Evolutionary conservation across 2,797 vertebrate species (phyloP).

Genomic region (Microcaecilia unicolor): DNA sequence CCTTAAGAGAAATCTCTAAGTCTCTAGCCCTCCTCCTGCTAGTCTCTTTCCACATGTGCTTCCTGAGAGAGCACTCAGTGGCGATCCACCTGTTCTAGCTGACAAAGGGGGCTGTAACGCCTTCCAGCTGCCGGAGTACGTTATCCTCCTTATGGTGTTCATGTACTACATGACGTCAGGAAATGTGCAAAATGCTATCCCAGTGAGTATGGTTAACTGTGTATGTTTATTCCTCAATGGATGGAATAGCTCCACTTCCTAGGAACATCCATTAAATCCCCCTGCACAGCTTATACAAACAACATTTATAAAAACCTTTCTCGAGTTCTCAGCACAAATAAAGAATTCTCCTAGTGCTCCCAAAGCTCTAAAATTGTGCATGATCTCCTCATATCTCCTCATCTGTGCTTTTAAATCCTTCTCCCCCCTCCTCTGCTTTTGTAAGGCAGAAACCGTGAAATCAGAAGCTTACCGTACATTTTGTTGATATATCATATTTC

Average conservation of each 20-base stretch:
- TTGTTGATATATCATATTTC: too few relatives aligned
- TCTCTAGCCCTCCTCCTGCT: background rate
- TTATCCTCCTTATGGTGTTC: background rate
- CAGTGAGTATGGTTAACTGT: background rate
- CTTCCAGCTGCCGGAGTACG: slow-evolving; percentile 3
- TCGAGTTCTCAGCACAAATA: too few relatives aligned
- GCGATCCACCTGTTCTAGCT: slow-evolving; percentile 6
- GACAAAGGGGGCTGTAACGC: background rate
- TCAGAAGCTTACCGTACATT: too few relatives aligned
- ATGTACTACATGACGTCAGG: background rate
- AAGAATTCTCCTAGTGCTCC: too few relatives aligned
- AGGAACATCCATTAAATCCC: background rate
- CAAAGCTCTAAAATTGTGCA: too few relatives aligned
- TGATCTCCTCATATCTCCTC: too few relatives aligned
- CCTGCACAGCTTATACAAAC: too few relatives aligned
- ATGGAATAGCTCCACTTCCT: background rate
- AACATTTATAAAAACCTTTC: too few relatives aligned
- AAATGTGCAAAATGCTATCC: background rate
- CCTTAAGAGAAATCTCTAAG: too few relatives aligned
- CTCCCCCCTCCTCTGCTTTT: too few relatives aligned
- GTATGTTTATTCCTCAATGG: background rate
- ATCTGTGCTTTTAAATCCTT: too few relatives aligned
- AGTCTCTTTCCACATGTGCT: background rate
- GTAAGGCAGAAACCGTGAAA: too few relatives aligned
- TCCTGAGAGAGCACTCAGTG: background rate